Evolutionary conservation across 2,113 vertebrate species (phyloP).

Genomic region (Mastomys natalensis): DNA sequence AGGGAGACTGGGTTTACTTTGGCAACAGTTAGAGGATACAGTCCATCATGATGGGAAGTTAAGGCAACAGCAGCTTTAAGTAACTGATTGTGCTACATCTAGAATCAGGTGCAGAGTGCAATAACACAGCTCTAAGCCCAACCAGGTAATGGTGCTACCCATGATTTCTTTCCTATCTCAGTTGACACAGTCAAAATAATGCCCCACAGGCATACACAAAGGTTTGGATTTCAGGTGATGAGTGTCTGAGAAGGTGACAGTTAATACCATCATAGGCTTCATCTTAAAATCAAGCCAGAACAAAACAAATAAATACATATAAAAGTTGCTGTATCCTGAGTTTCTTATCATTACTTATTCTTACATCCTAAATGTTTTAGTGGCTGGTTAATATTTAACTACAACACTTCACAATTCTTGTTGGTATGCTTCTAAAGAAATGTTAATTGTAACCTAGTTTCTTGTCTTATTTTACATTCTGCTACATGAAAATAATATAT

Average conservation of each 20-base stretch:
- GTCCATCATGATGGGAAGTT: accelerated
- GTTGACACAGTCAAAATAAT: too few species aligned
- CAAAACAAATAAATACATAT: neutral
- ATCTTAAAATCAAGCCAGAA: neutral
- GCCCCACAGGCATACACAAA: neutral
- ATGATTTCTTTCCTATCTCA: neutral
- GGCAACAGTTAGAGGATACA: neutral
- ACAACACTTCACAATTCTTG: neutral
- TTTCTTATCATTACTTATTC: neutral
- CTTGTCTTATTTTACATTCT: slow-evolving; percentile 26
- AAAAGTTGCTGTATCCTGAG: neutral
- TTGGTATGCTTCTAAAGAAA: neutral
- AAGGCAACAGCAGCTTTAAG: neutral
- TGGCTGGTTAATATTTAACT: neutral
- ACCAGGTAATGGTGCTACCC: too few species aligned
- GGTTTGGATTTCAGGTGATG: neutral
- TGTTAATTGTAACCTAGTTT: neutral
- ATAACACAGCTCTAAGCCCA: neutral
- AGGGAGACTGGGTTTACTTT: neutral
- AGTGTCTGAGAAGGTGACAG: too few species aligned
- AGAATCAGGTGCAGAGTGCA: neutral
- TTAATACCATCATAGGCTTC: neutral
- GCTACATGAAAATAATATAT: neutral
- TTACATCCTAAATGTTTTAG: neutral
- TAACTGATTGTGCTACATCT: accelerated